phyloP scores from a whole-genome alignment of 2,888 invertebrate genomes.

The Drosophila cognata region DNA sequence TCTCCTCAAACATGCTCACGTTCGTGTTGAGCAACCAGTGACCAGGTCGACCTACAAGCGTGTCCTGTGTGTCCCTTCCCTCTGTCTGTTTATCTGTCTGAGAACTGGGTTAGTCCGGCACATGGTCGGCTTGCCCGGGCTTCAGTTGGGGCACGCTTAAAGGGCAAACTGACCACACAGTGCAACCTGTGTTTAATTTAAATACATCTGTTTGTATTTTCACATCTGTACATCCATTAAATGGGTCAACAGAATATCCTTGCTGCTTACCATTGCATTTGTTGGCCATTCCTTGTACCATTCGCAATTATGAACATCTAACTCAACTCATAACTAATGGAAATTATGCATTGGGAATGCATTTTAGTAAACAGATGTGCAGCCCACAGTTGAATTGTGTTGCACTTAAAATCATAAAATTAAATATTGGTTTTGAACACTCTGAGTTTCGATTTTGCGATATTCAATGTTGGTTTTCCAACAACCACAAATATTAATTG shows the following conservation, averaged over 20 bases:
- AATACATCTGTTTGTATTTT: conserved; percentile 44
- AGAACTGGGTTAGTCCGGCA: conserved; percentile 56
- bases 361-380: background rate
- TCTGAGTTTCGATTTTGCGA: background rate
- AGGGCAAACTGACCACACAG: background rate
- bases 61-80: background rate
- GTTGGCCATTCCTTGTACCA: conserved; percentile 8
- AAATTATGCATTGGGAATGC: background rate
- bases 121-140: conserved; percentile 38
- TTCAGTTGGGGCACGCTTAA: conserved; percentile 10
- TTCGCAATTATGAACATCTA: conserved; percentile 74
- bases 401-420: background rate
- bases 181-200: conserved; percentile 32
- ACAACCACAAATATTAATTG: background rate
- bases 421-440: background rate
- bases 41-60: conserved; percentile 36
- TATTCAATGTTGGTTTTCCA: background rate
- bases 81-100: conserved; percentile 11
- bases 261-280: conserved; percentile 3
- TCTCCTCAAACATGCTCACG: conserved; percentile 43
- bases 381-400: background rate
- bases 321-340: conserved; percentile 44
- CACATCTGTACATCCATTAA: conserved; percentile 38
- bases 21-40: conserved; percentile 49
- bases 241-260: background rate